phyloP scores from a whole-genome alignment of 2,113 vertebrate genomes.

The Columba janthina region DNA sequence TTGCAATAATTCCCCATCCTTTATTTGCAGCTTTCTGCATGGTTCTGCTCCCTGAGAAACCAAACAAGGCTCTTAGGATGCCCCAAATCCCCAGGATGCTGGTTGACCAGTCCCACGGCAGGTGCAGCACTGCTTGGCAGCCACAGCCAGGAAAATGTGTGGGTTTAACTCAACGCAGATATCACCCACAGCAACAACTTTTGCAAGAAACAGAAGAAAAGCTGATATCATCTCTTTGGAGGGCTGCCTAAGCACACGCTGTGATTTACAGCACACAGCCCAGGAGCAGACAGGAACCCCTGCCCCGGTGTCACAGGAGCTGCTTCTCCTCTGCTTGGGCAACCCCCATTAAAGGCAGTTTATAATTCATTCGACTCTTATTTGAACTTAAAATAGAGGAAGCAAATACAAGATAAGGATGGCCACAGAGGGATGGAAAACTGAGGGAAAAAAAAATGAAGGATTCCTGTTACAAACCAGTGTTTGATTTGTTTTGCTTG shows the following conservation, averaged over 20 bases:
- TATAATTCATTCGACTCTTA: neutral
- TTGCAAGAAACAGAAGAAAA: neutral
- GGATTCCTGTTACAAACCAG: neutral
- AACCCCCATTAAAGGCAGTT: neutral
- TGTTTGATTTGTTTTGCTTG: neutral
- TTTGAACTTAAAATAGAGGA: accelerated
- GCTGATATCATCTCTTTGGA: neutral
- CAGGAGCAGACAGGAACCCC: neutral
- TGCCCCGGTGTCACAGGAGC: neutral
- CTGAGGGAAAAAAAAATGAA: neutral
- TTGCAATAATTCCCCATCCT: neutral
- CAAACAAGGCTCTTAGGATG: neutral
- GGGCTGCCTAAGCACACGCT: neutral
- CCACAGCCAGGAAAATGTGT: accelerated
- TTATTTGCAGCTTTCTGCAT: neutral
- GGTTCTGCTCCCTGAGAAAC: neutral
- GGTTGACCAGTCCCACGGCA: neutral
- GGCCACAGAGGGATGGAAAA: neutral
- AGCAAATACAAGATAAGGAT: neutral
- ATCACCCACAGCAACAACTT: neutral
- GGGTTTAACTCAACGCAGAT: neutral
- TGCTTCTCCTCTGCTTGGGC: neutral
- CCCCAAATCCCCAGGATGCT: neutral
- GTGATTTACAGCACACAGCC: neutral
- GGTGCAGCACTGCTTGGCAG: accelerated